A percentile compares a stretch with the other conserved stretches of the same genome.
phyloP scores from a whole-genome alignment of 2,797 vertebrate genomes.

The Anabacerthia variegaticeps region DNA sequence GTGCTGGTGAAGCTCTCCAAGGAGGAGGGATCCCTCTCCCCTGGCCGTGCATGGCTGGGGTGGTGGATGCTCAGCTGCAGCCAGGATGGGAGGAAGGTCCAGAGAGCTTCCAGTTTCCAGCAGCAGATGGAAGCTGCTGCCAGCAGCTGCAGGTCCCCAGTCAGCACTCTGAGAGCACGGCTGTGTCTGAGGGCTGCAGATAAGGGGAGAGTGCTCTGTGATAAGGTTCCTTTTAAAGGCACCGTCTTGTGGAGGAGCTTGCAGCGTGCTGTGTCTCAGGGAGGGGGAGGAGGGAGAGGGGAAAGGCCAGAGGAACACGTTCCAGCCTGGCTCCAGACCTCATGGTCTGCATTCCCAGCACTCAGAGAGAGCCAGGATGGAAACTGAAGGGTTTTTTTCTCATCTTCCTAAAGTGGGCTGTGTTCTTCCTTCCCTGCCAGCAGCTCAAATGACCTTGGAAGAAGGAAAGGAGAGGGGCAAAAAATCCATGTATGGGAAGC shows the following conservation, averaged over 20 bases:
- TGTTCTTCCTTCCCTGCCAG: neutral
- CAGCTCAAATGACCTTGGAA: conserved; percentile 10
- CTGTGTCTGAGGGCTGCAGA: conserved; percentile 35
- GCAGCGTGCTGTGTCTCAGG: neutral
- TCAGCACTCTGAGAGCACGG: neutral
- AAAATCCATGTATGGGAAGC: neutral
- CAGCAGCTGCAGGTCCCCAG: conserved; percentile 31
- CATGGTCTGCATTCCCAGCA: neutral
- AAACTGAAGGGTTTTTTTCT: neutral
- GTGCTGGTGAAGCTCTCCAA: neutral
- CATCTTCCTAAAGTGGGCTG: neutral
- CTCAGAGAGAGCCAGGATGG: neutral
- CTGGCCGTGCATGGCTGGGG: neutral
- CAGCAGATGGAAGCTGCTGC: conserved; percentile 15
- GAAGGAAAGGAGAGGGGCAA: neutral
- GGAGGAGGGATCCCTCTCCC: neutral
- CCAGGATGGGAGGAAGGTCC: neutral
- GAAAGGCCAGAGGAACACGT: conserved; percentile 15
- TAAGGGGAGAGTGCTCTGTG: conserved; percentile 23
- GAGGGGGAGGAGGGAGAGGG: neutral
- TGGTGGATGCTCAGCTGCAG: neutral
- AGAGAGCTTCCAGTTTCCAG: neutral
- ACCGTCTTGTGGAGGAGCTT: neutral
- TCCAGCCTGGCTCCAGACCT: neutral
- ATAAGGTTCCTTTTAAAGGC: conserved; percentile 49